Base-by-base conservation (phyloP, 2,888 invertebrate species). In the Alloplasta piceator region DNA sequence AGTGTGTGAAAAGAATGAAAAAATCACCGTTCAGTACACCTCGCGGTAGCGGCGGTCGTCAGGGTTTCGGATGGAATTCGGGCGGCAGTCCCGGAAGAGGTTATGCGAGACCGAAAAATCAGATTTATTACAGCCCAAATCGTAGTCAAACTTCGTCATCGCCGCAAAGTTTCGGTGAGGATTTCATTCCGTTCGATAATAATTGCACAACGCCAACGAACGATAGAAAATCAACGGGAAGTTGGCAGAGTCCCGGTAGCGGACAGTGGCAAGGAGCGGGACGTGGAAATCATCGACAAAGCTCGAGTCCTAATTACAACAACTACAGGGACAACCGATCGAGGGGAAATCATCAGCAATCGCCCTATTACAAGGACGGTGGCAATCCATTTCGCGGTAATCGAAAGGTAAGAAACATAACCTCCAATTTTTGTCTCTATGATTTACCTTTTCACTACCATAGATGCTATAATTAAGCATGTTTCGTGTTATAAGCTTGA, bases 21-120 rank as follows among this genome's bases (percentile, higher is more conserved):
- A 90, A 87, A 70, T 88, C 90, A 36, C 89, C 89, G 10, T 85
- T 90, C 60, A 90, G 87, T 82, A 87, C 85, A 36, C 87, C 88
- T 12, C 80, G 85, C 43, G 82, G 86, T 10, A 85, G 84, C 61
- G 83, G 75, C 5, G 71, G 58, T 4, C 70, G 63, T 9, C 76
- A 79, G 38, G 78, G 81, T 43, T 82, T 78, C 39, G 83, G 78
- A 43, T 86, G 87, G 85, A 85, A 83, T 5, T 82, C 83, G 5
- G 76, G 58, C 14, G 77, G 78, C 36, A 67, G 73, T 52, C 55
- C 74, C 6, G 63, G 58, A 1, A 80, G 83, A 86, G 87, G 86
- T 86, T 89, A 87, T 80, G 73, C 67, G 50, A 60, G 78, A 4
- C 36, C 60, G 12, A 82, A 81, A 38, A 84, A 82, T 71, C 81